Conservation (phyloP, 2,888 invertebrate species). For the Azorinus chamasolen region DNA sequence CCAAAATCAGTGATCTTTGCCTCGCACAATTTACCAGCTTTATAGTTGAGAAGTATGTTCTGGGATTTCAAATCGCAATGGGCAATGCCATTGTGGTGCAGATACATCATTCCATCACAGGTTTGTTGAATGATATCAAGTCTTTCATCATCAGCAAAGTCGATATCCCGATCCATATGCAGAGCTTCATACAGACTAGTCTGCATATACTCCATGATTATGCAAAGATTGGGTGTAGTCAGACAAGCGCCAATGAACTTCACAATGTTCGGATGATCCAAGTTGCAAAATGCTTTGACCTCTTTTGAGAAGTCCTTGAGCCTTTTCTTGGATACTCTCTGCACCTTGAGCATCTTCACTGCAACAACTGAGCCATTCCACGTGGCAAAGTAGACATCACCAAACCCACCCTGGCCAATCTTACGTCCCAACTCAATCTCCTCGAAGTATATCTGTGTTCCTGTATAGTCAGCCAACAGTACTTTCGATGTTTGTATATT, state of each 20-base stretch:
- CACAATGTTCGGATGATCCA: constrained; percentile 60
- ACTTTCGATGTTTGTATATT: constrained; percentile 25
- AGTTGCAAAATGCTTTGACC: constrained; percentile 37
- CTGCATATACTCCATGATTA: constrained; percentile 65
- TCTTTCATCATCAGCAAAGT: constrained; percentile 45
- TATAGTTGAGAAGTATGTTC: constrained; percentile 59
- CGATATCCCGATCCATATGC: constrained; percentile 38
- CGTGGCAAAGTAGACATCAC: constrained; percentile 52
- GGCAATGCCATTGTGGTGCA: constrained; percentile 58
- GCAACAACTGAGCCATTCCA: constrained; percentile 59
- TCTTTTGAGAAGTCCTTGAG: constrained; percentile 46
- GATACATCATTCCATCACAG: constrained; percentile 48
- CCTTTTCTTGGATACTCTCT: constrained; percentile 37
- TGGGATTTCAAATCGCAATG: constrained; percentile 67
- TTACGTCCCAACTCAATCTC: constrained; percentile 22
- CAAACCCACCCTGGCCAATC: constrained; percentile 61
- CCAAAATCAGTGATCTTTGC: constrained; percentile 71
- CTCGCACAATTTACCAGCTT: constrained; percentile 12
- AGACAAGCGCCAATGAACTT: constrained; percentile 57
- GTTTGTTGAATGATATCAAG: constrained; percentile 54
- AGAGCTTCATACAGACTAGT: constrained; percentile 57
- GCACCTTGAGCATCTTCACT: constrained; percentile 52
- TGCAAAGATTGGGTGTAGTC: constrained; percentile 49
- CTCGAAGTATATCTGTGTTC: background rate
- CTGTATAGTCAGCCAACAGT: constrained; percentile 29